phyloP scores from a whole-genome alignment of 2,888 invertebrate species.

The Aphelenchoides bicaudatus region DNA sequence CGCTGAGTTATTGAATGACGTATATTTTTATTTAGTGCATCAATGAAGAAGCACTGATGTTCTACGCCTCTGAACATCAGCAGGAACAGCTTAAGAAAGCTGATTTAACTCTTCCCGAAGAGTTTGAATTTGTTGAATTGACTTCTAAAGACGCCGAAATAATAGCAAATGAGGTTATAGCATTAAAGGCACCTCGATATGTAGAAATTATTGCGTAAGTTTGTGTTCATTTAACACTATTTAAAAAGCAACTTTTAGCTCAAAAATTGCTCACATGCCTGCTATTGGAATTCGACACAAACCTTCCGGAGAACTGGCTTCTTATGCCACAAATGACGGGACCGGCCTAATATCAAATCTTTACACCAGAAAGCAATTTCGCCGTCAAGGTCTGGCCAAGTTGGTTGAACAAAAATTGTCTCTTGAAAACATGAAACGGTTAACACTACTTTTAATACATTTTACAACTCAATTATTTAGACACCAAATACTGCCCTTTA shows the following conservation, averaged over 20 bases:
- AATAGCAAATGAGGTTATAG: not conserved
- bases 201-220: not conserved
- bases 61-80: not conserved
- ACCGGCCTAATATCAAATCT: not conserved
- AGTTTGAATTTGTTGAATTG: not conserved
- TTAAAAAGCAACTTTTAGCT: not conserved
- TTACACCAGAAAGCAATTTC: not conserved
- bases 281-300: slow-evolving; percentile 1
- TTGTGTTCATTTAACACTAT: not conserved
- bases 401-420: not conserved
- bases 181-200: not conserved
- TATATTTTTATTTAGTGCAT: not conserved
- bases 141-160: not conserved
- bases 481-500: not conserved
- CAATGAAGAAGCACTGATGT: not conserved
- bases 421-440: not conserved
- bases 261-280: not conserved
- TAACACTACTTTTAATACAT: no score
- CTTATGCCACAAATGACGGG: not conserved
- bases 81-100: not conserved
- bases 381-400: not conserved
- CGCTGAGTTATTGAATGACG: not conserved
- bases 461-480: no score
- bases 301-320: not conserved
- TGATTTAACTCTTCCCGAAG: not conserved